phyloP scores from a whole-genome alignment of 2,113 vertebrate genomes.

The Glaucomys volans region DNA sequence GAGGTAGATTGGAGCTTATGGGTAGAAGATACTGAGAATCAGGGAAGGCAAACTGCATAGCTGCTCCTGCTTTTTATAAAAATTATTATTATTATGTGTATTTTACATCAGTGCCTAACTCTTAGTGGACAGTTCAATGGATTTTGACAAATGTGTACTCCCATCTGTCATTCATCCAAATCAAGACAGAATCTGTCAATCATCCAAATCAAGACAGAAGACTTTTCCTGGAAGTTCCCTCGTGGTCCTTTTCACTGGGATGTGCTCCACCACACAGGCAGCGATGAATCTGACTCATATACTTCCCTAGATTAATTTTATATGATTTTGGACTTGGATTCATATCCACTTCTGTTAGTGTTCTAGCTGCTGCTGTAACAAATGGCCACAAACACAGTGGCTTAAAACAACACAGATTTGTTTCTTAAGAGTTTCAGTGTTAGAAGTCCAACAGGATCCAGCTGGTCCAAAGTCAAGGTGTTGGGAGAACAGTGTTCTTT shows the following conservation, averaged over 20 bases:
- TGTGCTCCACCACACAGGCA: not conserved
- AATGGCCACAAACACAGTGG: not conserved
- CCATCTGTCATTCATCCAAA: not conserved
- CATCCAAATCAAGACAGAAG: not conserved
- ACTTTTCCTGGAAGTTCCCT: not conserved
- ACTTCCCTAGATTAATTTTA: not conserved
- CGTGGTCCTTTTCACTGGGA: not conserved
- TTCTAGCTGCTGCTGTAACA: not conserved
- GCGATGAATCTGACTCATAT: not conserved
- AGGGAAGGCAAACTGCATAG: not conserved
- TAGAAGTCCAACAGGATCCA: not conserved
- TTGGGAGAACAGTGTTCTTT: not conserved
- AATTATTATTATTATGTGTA: not conserved
- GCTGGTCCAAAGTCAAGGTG: not conserved
- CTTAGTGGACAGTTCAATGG: not conserved
- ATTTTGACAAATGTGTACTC: not conserved
- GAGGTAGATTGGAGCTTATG: not conserved
- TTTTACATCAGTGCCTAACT: not conserved
- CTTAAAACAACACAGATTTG: not conserved
- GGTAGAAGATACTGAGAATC: not conserved
- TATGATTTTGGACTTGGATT: not conserved
- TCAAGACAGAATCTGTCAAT: too few species aligned
- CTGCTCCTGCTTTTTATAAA: not conserved
- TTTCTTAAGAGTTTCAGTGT: not conserved
- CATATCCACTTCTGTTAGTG: not conserved